Percentiles rank a stretch among this genome's conserved stretches.
These are phyloP conservation scores for Corythornis cristatus DNA, from an alignment of 2,113 vertebrate genomes.

Conservation along the genomic window DNA sequence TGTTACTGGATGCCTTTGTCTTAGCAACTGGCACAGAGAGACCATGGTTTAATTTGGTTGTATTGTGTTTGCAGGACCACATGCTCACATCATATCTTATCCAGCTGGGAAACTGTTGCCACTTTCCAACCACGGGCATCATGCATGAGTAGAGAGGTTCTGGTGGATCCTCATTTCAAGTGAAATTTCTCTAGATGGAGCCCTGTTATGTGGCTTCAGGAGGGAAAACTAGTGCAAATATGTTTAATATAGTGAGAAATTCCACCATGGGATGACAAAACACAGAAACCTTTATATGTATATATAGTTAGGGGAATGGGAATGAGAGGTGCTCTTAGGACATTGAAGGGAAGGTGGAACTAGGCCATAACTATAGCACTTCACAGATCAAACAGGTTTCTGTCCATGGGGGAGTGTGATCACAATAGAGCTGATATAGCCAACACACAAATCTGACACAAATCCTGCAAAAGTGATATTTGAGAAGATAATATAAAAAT, in stretches of 20 bases:
- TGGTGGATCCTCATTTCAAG: background rate
- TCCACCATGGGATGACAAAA: background rate
- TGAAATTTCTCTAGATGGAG: background rate
- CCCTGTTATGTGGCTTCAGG: background rate
- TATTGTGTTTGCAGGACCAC: background rate
- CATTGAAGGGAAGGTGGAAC: background rate
- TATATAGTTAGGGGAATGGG: background rate
- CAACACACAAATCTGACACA: background rate
- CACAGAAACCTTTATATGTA: background rate
- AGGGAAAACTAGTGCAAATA: background rate
- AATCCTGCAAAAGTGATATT: accelerated
- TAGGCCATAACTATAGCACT: background rate
- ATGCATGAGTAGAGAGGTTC: background rate
- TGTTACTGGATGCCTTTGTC: background rate
- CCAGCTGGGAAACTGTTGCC: background rate
- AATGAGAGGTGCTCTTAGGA: background rate
- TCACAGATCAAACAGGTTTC: background rate
- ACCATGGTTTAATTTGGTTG: background rate
- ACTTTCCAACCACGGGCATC: background rate
- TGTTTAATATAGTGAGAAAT: background rate
- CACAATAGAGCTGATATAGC: background rate
- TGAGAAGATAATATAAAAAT: background rate
- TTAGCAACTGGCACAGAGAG: background rate
- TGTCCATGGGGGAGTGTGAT: background rate
- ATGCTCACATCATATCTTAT: background rate